Conservation (phyloP, 2,888 invertebrate species). For the Amphipyra berbera region DNA sequence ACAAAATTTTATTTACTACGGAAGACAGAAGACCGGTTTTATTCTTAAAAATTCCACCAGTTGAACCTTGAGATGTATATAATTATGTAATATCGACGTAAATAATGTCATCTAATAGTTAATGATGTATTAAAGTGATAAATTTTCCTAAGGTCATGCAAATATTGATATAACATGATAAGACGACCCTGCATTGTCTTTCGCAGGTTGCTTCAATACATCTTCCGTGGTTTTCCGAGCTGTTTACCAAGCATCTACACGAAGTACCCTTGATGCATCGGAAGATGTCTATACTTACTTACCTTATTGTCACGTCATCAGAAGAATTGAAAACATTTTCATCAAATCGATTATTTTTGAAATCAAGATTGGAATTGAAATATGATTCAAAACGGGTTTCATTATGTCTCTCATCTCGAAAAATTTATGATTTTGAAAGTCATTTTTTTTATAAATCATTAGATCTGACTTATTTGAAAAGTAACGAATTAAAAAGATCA, state of each 20-base stretch:
- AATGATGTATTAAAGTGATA: conserved; percentile 58
- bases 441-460: too few species aligned
- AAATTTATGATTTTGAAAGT: too few species aligned
- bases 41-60: conserved; percentile 54
- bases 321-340: background rate
- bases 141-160: conserved; percentile 77
- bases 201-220: conserved; percentile 55
- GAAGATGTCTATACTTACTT: conserved; percentile 5
- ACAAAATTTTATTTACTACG: conserved; percentile 31
- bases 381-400: too few species aligned
- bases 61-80: conserved; percentile 50
- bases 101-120: conserved; percentile 34
- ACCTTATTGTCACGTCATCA: background rate
- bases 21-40: conserved; percentile 57
- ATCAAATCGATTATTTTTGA: too few species aligned
- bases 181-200: conserved; percentile 81
- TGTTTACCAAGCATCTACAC: conserved; percentile 42
- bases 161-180: conserved; percentile 79
- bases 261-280: conserved; percentile 36
- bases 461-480: too few species aligned
- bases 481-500: conserved; percentile 1
- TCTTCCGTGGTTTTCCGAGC: conserved; percentile 59
- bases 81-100: conserved; percentile 50
- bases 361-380: too few species aligned
- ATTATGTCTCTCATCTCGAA: too few species aligned